Conservation (phyloP, 2,797 vertebrate species). For the Podargus strigoides region DNA sequence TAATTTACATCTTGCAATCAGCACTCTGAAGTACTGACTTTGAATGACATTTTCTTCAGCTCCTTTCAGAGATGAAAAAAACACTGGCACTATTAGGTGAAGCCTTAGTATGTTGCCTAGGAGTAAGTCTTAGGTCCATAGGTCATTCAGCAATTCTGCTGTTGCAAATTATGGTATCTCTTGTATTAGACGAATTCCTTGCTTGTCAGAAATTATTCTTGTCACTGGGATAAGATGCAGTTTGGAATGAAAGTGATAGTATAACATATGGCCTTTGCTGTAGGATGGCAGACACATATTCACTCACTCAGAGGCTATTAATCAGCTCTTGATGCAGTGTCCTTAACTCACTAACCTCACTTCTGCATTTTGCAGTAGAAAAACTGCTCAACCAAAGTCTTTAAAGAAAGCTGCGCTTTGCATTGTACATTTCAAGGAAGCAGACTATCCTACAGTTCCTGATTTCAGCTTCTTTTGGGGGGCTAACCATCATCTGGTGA, state of each 20-base stretch:
- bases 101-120: slow-evolving; percentile 8
- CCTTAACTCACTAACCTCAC: slow-evolving; percentile 22
- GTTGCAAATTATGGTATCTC: slow-evolving; percentile 43
- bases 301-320: slow-evolving; percentile 58
- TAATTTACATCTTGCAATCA: slow-evolving; percentile 39
- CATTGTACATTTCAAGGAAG: background rate
- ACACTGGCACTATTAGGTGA: background rate
- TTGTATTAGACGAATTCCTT: slow-evolving; percentile 44
- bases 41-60: slow-evolving; percentile 38
- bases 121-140: slow-evolving; percentile 2
- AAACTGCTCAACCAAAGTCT: background rate
- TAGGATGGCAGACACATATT: slow-evolving; percentile 47
- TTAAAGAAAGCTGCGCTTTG: background rate
- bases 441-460: background rate
- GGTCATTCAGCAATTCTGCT: slow-evolving; percentile 37
- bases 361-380: background rate
- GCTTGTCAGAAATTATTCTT: slow-evolving; percentile 67
- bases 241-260: slow-evolving; percentile 57
- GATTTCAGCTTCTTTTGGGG: background rate
- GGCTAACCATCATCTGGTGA: background rate
- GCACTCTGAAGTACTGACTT: background rate
- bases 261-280: slow-evolving; percentile 54
- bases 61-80: slow-evolving; percentile 33
- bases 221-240: slow-evolving; percentile 32
- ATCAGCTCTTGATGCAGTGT: slow-evolving; percentile 53